phyloP scores from a whole-genome alignment of 2,797 vertebrate species.

The Clamator glandarius region DNA sequence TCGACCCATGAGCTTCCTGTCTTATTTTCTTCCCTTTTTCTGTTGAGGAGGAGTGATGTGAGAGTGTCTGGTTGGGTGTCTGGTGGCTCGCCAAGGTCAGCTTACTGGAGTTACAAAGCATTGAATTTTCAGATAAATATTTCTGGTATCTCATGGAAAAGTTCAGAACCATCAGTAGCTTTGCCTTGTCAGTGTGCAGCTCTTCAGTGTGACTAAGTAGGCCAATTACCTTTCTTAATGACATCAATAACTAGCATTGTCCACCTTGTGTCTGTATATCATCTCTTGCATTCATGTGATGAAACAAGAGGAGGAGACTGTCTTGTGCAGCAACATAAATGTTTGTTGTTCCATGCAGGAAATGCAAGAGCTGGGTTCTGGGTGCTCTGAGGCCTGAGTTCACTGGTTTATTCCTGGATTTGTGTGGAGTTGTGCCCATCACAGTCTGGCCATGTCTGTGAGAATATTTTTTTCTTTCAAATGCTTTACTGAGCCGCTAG shows the following conservation, averaged over 20 bases:
- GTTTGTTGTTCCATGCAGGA: background rate
- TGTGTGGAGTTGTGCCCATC: rapidly evolving
- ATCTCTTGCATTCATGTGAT: background rate
- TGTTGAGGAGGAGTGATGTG: background rate
- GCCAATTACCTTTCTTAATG: background rate
- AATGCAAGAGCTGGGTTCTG: background rate
- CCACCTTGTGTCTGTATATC: background rate
- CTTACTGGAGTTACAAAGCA: background rate
- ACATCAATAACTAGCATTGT: background rate
- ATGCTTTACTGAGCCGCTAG: background rate
- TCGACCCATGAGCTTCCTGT: background rate
- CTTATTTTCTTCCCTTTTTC: background rate
- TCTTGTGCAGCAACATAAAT: background rate
- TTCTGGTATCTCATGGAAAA: background rate
- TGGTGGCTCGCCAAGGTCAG: background rate
- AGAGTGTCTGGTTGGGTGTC: background rate
- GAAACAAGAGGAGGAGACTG: background rate
- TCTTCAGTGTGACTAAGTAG: background rate
- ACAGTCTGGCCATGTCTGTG: background rate
- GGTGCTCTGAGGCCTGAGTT: background rate
- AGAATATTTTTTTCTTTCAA: background rate
- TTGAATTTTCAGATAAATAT: background rate
- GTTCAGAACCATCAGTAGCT: background rate
- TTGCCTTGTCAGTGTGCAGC: background rate
- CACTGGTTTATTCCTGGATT: background rate